Base-by-base conservation (phyloP, 1,140 invertebrate species). In the Macrobrachium nipponense region DNA sequence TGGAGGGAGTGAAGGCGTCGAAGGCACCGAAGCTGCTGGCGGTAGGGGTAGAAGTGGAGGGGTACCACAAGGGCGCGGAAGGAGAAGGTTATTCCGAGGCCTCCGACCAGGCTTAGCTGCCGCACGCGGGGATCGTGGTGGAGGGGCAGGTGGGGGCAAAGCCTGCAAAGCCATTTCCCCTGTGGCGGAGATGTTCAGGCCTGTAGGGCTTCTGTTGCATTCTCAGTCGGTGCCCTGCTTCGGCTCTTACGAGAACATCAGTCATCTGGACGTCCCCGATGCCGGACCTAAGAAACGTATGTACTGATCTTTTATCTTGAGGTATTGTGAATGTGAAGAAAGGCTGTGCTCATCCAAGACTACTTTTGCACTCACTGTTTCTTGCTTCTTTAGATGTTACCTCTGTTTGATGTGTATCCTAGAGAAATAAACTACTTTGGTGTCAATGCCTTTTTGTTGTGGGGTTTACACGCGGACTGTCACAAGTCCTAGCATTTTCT, bases 161-260 rank as follows among this genome's bases (percentile, higher is more conserved):
- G 60, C 58, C 36, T 81, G 70, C 73, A 82, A 82, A 27, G 72
- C 76, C 11, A 79, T 89, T 6, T 87, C 88, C 7, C 88, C 88
- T 18, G 86, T 87, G 60, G 86, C 86, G 17, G 86, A 87, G 73
- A 89, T 89, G 88, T 89, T 89, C 72, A 73, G 88, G 23, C 88
- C 87, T 5, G 85, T 87, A n/a, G 87, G 84, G 8, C 77, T 88
- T 15, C 86, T 82, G 14, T 64, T 86, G 8, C 88, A 85, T 62
- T 88, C 87, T 60, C 87, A 87, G 73, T 89, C 87, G 70, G 87
- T 87, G 17, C 87, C 87, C 5, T 86, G 88, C 73, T 90, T 82
- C 88, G 91, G 91, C 90, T 91, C 88, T 89, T 91, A 89, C 90
- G 91, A 79, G 90, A 91, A 89, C 89, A 88, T 90, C 10, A 91